Evolutionary conservation across 2,797 vertebrate genomes (phyloP), one percentile per base, ranked within the genome.

Genomic region (Carduelis carduelis): DNA sequence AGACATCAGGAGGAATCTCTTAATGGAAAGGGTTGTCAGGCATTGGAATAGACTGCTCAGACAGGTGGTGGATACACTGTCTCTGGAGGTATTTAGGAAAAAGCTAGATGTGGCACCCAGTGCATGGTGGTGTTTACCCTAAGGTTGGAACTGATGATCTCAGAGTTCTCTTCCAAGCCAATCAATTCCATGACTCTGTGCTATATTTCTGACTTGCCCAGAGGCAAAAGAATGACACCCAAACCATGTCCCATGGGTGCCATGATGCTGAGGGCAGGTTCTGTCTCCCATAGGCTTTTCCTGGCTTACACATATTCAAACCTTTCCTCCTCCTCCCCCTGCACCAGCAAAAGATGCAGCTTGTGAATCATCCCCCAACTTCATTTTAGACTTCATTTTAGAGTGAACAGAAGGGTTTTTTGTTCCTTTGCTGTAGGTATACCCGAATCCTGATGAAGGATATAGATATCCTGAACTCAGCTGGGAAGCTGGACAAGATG

Each of bases 401-500:
- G 41, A 49, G 39, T 49, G 66, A 35, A 14, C 32, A 17, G 10
- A 50, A 41, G 2, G 3, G 2, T 14, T 27, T 43, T n/a, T n/a
- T 27, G 64, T 11, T 3, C 34, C n/a, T 71, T 70, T 44, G 34
- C 8, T 63, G 32, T 96, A 99, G 99, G 99, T 99, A 99, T 94
- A 99, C 99, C 24, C 98, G 98, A 92, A 99, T 99, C 95, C 97
- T 99, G 95, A 99, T 99, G 99, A 99, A 99, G 97, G 99, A 99
- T 96, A 99, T 99, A 63, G 99, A 99, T 95, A 99, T 99, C 85
- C 91, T 99, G 95, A 99, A 99, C 96, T 99, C 99, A 0, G 98
- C 99, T n/a, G 99, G 99, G 30, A 99, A 99, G 97, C 99, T 99
- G 98, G 99, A 99, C 97, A 99, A 99, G 97, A 99, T 99, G 99